Evolutionary conservation across 2,113 vertebrate species (phyloP), one percentile per base, ranked within the genome.

Genomic region (Poecilia latipinna): DNA sequence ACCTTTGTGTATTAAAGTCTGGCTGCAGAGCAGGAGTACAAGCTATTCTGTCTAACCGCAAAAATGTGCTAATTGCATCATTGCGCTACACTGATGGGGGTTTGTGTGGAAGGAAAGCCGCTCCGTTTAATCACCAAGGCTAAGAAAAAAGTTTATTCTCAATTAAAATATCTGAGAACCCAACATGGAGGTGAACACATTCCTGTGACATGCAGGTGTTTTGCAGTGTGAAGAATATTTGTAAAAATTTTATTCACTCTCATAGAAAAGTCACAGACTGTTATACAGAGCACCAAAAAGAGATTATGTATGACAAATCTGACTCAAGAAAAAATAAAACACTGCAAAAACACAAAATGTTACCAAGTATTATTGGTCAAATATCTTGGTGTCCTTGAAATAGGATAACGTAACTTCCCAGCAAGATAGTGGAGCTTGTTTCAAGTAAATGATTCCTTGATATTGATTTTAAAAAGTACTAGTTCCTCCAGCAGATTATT

Each of bases 161-260:
- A 79, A 70, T 61, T 8, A 57, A 78, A 67, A 68, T 31, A 48
- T 28, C 24, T 31, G 63, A 4, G 19, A 39, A 64, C 48, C 68
- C 62, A 70, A 66, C 44, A 64, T n/a, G 72, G 64, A 79, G 82
- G 73, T 70, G 24, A 68, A 77, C 44, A 78, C 64, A 77, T 85
- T 85, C 70, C 78, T 85, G 75, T 42, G 73, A 75, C 60, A 76
- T 48, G n/a, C 79, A 73, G 71, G 54, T 48, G 57, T 31, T 79
- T 67, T 60, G 32, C 31, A 31, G 12, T 60, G 22, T 62, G 39
- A 33, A n/a, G 8, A 62, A 13, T 62, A 22, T 67, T 67, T 12
- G 37, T 42, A 7, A 13, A 48, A 19, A 19, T 19, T 0, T 48
- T 0, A 48, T 28, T 66, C 11, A 5, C 37, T 1, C 19, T 42